Evolutionary conservation across 1,140 invertebrate genomes (phyloP).

Genomic region (Pissodes strobi): DNA sequence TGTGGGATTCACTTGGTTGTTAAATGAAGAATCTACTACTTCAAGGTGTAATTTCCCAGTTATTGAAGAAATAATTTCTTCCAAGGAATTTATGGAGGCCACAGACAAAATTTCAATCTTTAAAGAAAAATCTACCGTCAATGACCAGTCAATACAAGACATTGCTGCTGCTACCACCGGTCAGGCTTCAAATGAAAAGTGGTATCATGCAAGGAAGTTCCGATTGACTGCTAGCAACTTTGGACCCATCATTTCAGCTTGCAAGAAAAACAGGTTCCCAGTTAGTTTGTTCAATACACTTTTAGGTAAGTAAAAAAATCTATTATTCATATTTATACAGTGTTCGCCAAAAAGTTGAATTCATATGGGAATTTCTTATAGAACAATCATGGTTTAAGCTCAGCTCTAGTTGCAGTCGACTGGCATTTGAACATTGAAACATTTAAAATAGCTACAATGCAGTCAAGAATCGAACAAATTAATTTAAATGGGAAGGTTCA

Average conservation of each 20-base stretch:
- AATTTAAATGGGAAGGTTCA: too few species aligned
- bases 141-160: conserved; percentile 21
- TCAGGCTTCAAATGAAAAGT: conserved; percentile 27
- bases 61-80: conserved; percentile 17
- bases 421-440: background rate
- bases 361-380: too few species aligned
- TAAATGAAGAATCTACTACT: conserved; percentile 7
- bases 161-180: conserved; percentile 18
- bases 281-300: conserved; percentile 27
- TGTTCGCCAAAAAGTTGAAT: too few species aligned
- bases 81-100: conserved; percentile 1
- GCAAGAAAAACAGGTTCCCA: conserved; percentile 23
- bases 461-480: too few species aligned
- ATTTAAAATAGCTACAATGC: too few species aligned
- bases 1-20: conserved; percentile 32
- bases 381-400: too few species aligned
- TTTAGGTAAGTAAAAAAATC: conserved; percentile 14
- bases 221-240: conserved; percentile 34
- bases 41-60: background rate
- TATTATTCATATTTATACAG: too few species aligned
- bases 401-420: too few species aligned
- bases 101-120: background rate
- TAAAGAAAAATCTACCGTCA: conserved; percentile 23
- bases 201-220: conserved; percentile 32
- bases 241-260: conserved; percentile 14